A percentile compares a stretch with the other conserved stretches of the same genome.
Evolutionary conservation across 2,888 invertebrate genomes (phyloP).

Genomic region (Notocelia uddmanniana): DNA sequence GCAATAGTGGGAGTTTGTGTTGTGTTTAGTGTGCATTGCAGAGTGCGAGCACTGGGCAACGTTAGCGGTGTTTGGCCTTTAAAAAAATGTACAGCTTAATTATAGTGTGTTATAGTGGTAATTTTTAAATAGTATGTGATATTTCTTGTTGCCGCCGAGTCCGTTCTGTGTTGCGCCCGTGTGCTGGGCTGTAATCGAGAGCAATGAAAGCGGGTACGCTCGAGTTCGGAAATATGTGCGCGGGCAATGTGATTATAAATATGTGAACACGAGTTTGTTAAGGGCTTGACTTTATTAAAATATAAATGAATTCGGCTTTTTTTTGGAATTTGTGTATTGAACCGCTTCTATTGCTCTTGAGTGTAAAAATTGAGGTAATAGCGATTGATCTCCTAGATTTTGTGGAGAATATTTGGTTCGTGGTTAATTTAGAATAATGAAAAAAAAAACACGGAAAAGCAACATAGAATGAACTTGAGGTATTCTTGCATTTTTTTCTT

Average conservation of each 20-base stretch:
- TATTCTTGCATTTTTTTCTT: constrained; percentile 45
- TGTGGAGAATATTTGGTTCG: neutral
- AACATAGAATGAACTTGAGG: constrained; percentile 2
- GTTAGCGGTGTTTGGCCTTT: constrained; percentile 21
- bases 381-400: neutral
- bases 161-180: constrained; percentile 3
- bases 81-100: constrained; percentile 27
- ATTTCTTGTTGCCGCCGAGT: constrained; percentile 18
- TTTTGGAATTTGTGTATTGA: too few species aligned
- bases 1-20: neutral
- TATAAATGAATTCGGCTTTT: too few species aligned
- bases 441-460: neutral
- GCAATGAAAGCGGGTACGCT: neutral
- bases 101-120: constrained; percentile 26
- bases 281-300: too few species aligned
- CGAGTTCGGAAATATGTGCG: too few species aligned
- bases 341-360: too few species aligned
- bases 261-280: too few species aligned
- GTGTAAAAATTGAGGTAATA: too few species aligned
- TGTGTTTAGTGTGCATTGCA: neutral
- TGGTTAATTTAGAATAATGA: too few species aligned
- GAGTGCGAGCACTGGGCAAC: constrained; percentile 3
- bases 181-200: neutral
- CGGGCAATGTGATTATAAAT: too few species aligned
- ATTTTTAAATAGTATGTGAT: constrained; percentile 34